Conservation (phyloP, 53 echinoderm and acorn worm genomes). For the Luidia sarsii region DNA sequence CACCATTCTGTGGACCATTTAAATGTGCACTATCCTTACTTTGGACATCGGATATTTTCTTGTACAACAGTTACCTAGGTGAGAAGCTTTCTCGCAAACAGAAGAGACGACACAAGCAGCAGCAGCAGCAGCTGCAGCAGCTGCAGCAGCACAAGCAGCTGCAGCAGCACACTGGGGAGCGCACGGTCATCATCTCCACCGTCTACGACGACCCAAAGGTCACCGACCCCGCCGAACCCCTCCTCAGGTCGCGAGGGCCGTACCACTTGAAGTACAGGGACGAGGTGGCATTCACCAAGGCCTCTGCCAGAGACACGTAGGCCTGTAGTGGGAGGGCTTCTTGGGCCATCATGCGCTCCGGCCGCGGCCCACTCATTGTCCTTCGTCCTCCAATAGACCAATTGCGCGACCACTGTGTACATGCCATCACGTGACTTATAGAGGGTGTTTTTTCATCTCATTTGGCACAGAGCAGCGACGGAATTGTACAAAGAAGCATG, state of each 20-base stretch:
- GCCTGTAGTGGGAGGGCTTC: too few relatives aligned
- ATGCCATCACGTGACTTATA: too few relatives aligned
- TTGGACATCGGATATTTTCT: too few relatives aligned
- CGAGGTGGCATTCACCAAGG: slow-evolving; percentile 54
- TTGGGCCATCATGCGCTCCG: too few relatives aligned
- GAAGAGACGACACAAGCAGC: background rate
- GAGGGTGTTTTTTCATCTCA: too few relatives aligned
- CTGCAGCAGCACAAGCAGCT: background rate
- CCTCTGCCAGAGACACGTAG: background rate
- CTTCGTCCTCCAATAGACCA: too few relatives aligned
- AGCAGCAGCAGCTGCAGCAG: background rate
- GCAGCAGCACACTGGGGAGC: slow-evolving; percentile 12
- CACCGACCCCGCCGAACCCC: slow-evolving; percentile 68
- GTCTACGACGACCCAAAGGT: slow-evolving; percentile 82
- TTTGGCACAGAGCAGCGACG: too few relatives aligned
- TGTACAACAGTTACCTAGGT: slow-evolving; percentile 79
- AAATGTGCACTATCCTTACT: too few relatives aligned
- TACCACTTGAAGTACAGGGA: slow-evolving; percentile 80
- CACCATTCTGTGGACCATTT: too few relatives aligned
- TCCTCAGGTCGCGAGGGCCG: slow-evolving; percentile 75
- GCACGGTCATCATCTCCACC: slow-evolving; percentile 73
- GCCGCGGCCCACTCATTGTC: too few relatives aligned
- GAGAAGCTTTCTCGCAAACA: slow-evolving; percentile 53
- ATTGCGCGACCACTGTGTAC: too few relatives aligned
- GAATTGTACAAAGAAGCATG: too few relatives aligned